Conservation (phyloP, 2,113 vertebrate species). For the Mandrillus leucophaeus region DNA sequence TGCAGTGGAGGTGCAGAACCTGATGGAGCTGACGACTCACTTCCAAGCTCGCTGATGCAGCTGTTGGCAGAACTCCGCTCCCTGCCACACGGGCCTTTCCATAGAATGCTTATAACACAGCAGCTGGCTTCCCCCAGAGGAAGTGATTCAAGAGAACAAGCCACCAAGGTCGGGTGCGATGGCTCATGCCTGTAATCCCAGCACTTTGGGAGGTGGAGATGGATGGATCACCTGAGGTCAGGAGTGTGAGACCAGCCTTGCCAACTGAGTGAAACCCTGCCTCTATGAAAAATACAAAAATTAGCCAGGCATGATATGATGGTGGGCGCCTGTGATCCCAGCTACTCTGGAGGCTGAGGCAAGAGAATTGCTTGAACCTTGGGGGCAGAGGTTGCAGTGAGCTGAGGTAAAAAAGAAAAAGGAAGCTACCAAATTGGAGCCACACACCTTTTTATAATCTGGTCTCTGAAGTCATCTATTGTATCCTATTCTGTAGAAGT, state of each 20-base stretch:
- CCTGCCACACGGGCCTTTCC: neutral
- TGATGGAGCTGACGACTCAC: neutral
- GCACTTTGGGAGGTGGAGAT: too few relatives aligned
- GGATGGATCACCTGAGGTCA: too few relatives aligned
- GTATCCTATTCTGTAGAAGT: neutral
- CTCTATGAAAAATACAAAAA: too few relatives aligned
- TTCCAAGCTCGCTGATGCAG: neutral
- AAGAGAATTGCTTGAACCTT: too few relatives aligned
- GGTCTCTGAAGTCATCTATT: neutral
- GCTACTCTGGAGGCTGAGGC: too few relatives aligned
- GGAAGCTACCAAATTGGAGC: neutral
- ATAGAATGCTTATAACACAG: neutral
- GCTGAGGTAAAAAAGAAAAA: too few relatives aligned
- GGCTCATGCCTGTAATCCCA: too few relatives aligned
- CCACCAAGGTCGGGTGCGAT: fast-evolving
- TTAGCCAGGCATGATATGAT: too few relatives aligned
- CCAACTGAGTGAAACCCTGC: too few relatives aligned
- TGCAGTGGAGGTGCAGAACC: neutral
- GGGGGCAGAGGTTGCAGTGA: too few relatives aligned
- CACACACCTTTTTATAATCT: neutral
- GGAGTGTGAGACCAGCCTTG: too few relatives aligned
- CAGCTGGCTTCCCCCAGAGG: neutral
- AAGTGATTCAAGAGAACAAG: neutral
- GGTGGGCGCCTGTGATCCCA: too few relatives aligned
- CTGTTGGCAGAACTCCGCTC: neutral